Base-by-base conservation (phyloP, 2,797 vertebrate species). In the Ceyx erithaca region DNA sequence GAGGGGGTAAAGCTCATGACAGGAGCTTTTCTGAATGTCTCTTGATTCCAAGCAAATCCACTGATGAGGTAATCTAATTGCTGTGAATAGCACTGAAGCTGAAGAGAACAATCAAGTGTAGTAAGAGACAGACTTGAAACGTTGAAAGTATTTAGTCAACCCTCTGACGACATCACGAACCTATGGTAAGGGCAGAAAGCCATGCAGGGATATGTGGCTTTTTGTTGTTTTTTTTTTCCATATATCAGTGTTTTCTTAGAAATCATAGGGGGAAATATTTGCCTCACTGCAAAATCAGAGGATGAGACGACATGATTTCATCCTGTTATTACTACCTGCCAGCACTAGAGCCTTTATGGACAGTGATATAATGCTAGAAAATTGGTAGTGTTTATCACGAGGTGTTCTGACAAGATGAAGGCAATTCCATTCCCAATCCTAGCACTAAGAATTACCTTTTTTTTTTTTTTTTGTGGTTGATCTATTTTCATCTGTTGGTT, bases 131-230 rank as follows among this genome's bases (percentile, higher is more conserved):
- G 58, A 79, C 80, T 90, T 90, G 83, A 94, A 94, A 88, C 37
- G 63, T 51, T 54, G 18, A 31, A 92, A 88, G 73, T 92, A 79
- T 92, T 86, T 79, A 88, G 73, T 64, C 45, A 86, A 33, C 45
- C 40, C 55, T 14, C n/a, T 81, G 31, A 88, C 1, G 1, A n/a
- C 77, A 92, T 52, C 48, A 3, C 35, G 49, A 84, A 95, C 55
- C 21, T 95, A 91, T 88, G 90, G 55, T 59, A 33, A 94, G 88
- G 57, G 67, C 63, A 76, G 79, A 90, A 81, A 72, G 77, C 69
- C 68, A 45, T 20, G 23, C 62, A 86, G 73, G 59, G 23, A 46
- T 78, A 62, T 58, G 49, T 25, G 58, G 18, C 33, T 61, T 26
- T 1, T 37, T 28, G 30, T 31, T 20, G 1, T 31, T 33, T 46